A percentile compares a stretch with the other conserved stretches of the same genome.
These are phyloP conservation scores for Cyphomyrus discorhynchus DNA, from an alignment of 2,113 vertebrate species.

Conservation along the genomic window DNA sequence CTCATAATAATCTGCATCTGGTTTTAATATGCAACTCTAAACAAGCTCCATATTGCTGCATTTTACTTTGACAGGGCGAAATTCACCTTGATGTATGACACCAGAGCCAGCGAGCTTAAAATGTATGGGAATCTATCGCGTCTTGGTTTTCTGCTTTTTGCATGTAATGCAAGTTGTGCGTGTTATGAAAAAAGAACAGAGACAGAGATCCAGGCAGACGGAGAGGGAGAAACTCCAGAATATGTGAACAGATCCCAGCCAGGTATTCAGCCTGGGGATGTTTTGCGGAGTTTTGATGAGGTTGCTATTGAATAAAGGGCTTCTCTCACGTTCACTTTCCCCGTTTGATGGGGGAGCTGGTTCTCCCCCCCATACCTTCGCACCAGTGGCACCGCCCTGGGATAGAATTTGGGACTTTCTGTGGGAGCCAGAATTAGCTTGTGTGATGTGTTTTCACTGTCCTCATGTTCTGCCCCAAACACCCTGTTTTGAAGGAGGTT, in stretches of 20 bases:
- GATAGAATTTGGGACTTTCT: not conserved
- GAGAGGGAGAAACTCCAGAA: constrained; percentile 5
- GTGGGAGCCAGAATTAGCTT: not conserved
- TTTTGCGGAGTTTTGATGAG: constrained; percentile 28
- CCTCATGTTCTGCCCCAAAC: not conserved
- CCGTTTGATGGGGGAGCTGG: constrained; percentile 1
- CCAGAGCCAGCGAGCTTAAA: not conserved
- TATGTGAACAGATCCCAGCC: constrained; percentile 33
- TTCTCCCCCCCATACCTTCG: not conserved
- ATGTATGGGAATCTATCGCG: not conserved
- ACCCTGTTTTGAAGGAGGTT: not conserved
- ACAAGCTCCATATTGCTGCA: not conserved
- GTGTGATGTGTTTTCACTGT: not conserved
- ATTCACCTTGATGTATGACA: not conserved
- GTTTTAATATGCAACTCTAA: not conserved
- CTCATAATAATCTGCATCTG: not conserved
- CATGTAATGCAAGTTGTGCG: not conserved
- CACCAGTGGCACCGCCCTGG: not conserved
- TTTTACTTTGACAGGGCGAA: not conserved
- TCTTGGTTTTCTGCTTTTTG: not conserved
- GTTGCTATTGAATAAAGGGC: constrained; percentile 30
- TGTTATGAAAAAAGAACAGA: not conserved
- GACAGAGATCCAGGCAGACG: not conserved
- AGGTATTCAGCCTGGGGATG: constrained; percentile 30
- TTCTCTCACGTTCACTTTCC: constrained; percentile 8